These are phyloP conservation scores for Octopus sinensis DNA, from an alignment of 1,140 invertebrate species.

Conservation along the genomic window DNA sequence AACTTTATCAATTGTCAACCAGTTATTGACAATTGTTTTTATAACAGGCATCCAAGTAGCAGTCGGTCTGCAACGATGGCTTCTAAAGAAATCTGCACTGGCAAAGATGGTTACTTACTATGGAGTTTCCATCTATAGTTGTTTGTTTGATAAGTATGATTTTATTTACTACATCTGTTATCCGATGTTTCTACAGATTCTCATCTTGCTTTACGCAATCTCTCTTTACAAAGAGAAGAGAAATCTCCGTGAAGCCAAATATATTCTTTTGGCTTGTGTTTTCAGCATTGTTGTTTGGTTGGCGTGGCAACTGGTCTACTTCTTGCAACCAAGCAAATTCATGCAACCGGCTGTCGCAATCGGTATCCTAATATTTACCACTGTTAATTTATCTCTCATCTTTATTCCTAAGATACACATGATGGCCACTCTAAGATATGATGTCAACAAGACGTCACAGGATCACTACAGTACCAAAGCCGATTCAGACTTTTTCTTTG, in stretches of 20 bases:
- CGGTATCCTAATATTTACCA: constrained; percentile 62
- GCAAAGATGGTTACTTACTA: constrained; percentile 15
- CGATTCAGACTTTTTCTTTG: constrained; percentile 47
- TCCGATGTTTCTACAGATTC: constrained; percentile 62
- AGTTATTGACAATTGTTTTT: constrained; percentile 61
- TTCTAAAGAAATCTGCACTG: constrained; percentile 28
- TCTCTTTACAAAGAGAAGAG: constrained; percentile 61
- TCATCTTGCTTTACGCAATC: constrained; percentile 59
- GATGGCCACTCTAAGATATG: constrained; percentile 57
- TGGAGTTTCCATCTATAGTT: constrained; percentile 28
- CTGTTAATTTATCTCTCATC: constrained; percentile 61
- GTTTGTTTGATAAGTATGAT: constrained; percentile 37
- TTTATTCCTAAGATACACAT: constrained; percentile 65
- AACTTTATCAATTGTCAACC: constrained; percentile 65
- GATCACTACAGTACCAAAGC: constrained; percentile 42
- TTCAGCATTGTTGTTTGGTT: constrained; percentile 60
- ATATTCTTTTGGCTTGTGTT: constrained; percentile 61
- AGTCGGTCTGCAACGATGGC: constrained; percentile 40
- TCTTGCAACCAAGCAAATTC: constrained; percentile 56
- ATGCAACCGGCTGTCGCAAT: constrained; percentile 63
- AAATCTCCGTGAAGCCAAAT: constrained; percentile 65
- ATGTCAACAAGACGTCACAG: constrained; percentile 32
- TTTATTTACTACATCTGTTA: constrained; percentile 58
- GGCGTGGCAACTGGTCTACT: constrained; percentile 61
- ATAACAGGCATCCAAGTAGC: constrained; percentile 57